Base-by-base conservation (phyloP, 2,797 vertebrate genomes). In the Fistularia tabacaria region DNA sequence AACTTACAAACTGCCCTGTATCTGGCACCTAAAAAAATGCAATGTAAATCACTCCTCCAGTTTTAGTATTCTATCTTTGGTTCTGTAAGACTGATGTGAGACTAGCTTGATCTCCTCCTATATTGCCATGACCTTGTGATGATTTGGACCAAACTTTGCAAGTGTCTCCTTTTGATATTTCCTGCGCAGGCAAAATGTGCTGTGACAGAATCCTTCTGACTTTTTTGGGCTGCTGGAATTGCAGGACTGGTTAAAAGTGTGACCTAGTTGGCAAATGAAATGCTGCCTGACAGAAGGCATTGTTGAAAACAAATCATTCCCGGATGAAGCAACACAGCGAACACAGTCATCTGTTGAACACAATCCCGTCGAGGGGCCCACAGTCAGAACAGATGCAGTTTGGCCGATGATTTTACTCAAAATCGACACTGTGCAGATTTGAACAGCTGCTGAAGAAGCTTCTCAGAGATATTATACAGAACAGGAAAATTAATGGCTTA, bases 281-380 rank as follows among this genome's bases (percentile, higher is more conserved):
- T 37, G 51, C 57, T 64, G 51, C 46, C 50, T 59, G 25, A 44
- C 38, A 49, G 44, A 14, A 56, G 6, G 62, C 44, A 48, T 53
- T 36, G 25, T 43, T 13, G 3, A 45, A 52, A 56, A 57, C 36
- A 45, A 63, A 57, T 69, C 15, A 11, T 46, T 57, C 15, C 36
- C 4, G 1, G 51, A 62, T 38, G 46, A 54, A 41, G 61, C 59
- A 42, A 60, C 44, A 53, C 59, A 25, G 5, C 25, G 25, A 62
- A 44, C 46, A 8, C 39, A 47, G 11, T 64, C 47, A 55, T 73
- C 42, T 74, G 64, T 67, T 55, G 51, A 57, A 11, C 57, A 59
- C 63, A 49, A 41, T 43, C 40, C 50, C 36, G 49, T 14, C 1
- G 50, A 69, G 25, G 57, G 43, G 42, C 49, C 7, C 14, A 25